Evolutionary conservation across 1,140 invertebrate species (phyloP).

Genomic region (Riptortus pedestris): DNA sequence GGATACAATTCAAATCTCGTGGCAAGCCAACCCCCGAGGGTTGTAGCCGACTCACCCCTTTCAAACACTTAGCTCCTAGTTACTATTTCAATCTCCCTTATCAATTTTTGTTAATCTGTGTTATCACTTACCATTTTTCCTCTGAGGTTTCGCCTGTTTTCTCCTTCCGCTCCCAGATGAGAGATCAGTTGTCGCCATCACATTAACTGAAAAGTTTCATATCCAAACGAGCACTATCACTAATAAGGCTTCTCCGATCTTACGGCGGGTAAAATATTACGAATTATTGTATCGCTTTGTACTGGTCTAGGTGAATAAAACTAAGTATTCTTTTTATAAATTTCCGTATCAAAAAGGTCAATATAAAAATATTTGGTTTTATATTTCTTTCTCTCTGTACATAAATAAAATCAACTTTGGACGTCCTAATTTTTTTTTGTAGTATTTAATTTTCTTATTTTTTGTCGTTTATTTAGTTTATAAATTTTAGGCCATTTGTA

Average conservation of each 20-base stretch:
- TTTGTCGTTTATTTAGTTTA: neutral
- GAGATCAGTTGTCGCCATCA: constrained; percentile 28
- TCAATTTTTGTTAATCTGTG: no score
- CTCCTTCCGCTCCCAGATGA: constrained; percentile 30
- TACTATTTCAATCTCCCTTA: no score
- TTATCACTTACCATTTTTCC: constrained; percentile 31
- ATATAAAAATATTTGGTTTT: constrained; percentile 6
- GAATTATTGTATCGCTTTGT: neutral
- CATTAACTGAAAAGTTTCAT: neutral
- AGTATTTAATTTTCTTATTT: neutral
- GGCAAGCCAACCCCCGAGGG: neutral
- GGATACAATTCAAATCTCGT: constrained; percentile 1
- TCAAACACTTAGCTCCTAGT: no score
- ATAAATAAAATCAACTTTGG: constrained; percentile 5
- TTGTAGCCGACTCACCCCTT: neutral
- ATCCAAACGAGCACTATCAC: constrained; percentile 5
- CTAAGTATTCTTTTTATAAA: neutral
- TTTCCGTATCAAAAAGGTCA: neutral
- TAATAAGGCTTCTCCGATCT: neutral
- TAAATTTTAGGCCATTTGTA: constrained; percentile 2
- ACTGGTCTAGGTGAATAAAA: neutral
- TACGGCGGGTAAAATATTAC: neutral
- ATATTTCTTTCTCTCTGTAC: neutral
- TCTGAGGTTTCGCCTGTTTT: constrained; percentile 32
- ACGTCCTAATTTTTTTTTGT: constrained; percentile 1